Evolutionary conservation across 2,797 vertebrate species (phyloP).

Genomic region (Liasis olivaceus): DNA sequence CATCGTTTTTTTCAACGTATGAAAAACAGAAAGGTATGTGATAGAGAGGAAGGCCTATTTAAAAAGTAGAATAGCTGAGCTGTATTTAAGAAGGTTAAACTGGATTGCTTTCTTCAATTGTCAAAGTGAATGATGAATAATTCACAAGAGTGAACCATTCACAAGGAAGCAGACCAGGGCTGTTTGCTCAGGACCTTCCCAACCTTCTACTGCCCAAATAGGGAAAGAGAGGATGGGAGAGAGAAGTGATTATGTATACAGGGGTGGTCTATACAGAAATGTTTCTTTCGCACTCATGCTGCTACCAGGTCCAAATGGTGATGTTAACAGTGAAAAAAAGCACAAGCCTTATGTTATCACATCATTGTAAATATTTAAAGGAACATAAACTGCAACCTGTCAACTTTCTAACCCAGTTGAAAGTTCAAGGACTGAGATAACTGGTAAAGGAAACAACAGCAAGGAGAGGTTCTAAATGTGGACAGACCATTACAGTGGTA

Average conservation of each 20-base stretch:
- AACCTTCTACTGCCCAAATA: not conserved
- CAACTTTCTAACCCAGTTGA: no score
- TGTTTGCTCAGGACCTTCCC: conserved; percentile 22
- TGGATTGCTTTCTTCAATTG: conserved; percentile 48
- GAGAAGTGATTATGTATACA: not conserved
- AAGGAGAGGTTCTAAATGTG: no score
- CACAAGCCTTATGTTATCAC: not conserved
- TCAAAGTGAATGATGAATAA: conserved; percentile 60
- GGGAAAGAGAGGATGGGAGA: not conserved
- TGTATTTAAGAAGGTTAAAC: conserved; percentile 52
- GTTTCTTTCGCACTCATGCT: not conserved
- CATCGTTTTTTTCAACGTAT: conserved; percentile 30
- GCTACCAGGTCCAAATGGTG: not conserved
- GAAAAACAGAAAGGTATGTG: not conserved
- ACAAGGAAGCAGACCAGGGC: conserved; percentile 31
- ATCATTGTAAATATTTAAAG: not conserved
- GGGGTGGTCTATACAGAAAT: no score
- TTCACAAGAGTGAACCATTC: conserved; percentile 33
- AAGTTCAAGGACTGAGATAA: no score
- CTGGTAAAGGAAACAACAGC: no score
- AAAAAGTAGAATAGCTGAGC: conserved; percentile 14
- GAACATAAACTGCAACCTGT: not conserved
- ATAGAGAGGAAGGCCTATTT: conserved; percentile 1
- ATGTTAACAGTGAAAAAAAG: not conserved
- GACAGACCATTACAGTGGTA: no score